Evolutionary conservation across 2,888 invertebrate species (phyloP).

Genomic region (Hymenopus coronatus): DNA sequence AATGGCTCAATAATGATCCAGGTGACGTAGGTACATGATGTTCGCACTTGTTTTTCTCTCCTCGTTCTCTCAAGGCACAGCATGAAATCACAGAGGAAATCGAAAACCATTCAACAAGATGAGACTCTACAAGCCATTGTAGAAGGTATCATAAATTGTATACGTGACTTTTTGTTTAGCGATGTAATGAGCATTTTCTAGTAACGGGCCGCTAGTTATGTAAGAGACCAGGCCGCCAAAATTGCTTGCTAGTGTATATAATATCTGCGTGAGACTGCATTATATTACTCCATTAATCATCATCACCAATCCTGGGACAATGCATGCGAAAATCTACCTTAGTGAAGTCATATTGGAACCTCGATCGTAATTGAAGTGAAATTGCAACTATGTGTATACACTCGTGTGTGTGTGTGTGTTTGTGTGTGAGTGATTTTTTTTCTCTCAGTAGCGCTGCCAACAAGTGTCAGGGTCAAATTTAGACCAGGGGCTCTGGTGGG

Average conservation of each 20-base stretch:
- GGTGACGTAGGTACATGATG: background rate
- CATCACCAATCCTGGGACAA: conserved; percentile 2
- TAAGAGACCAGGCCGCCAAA: background rate
- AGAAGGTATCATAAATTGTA: background rate
- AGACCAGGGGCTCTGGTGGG: background rate
- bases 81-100: background rate
- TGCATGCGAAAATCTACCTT: background rate
- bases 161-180: background rate
- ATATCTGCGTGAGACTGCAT: background rate
- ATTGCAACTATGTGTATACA: background rate
- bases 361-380: background rate
- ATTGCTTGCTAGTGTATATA: background rate
- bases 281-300: background rate
- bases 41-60: background rate
- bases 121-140: background rate
- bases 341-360: background rate
- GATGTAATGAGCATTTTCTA: background rate
- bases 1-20: background rate
- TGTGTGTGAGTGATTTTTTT: background rate
- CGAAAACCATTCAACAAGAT: background rate
- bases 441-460: background rate
- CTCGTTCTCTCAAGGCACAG: background rate
- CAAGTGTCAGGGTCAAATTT: background rate
- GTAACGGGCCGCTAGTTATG: background rate
- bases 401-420: too few relatives aligned